Conservation (phyloP, 2,797 vertebrate genomes). For the Clarias fuscus region DNA sequence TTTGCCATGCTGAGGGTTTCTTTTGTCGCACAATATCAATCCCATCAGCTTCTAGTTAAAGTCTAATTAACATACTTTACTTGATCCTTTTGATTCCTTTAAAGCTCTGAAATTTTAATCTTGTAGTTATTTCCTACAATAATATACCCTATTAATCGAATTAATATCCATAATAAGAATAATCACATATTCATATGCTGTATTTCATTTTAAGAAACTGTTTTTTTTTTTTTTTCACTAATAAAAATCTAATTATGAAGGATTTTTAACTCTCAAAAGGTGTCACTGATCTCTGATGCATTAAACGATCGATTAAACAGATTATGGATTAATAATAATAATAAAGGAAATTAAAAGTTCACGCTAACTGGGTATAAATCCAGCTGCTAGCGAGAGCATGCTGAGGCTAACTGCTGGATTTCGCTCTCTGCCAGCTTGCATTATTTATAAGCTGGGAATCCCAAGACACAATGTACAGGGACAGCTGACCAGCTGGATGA, state of each 20-base stretch:
- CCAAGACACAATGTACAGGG: constrained; percentile 24
- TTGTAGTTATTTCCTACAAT: neutral
- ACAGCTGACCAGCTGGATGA: constrained; percentile 43
- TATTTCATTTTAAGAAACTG: neutral
- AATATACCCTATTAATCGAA: neutral
- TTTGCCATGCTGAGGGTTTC: neutral
- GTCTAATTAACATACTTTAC: neutral
- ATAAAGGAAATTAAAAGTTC: neutral
- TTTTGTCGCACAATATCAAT: neutral
- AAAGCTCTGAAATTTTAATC: neutral
- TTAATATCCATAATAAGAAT: neutral
- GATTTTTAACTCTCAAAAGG: neutral
- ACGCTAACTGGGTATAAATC: neutral
- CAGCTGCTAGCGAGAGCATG: neutral
- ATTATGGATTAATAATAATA: neutral
- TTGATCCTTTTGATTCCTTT: neutral
- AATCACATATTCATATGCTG: neutral
- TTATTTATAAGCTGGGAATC: constrained; percentile 15
- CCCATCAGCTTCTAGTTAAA: neutral
- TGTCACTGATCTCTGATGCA: neutral
- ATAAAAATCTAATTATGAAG: neutral
- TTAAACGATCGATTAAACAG: neutral
- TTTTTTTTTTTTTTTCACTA: too few species aligned
- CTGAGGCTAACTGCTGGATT: neutral
- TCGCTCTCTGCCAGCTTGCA: neutral